Percentiles rank a stretch among this genome's conserved stretches.
Evolutionary conservation across 2,888 invertebrate genomes (phyloP).

Genomic region (Lacanobia oleracea): DNA sequence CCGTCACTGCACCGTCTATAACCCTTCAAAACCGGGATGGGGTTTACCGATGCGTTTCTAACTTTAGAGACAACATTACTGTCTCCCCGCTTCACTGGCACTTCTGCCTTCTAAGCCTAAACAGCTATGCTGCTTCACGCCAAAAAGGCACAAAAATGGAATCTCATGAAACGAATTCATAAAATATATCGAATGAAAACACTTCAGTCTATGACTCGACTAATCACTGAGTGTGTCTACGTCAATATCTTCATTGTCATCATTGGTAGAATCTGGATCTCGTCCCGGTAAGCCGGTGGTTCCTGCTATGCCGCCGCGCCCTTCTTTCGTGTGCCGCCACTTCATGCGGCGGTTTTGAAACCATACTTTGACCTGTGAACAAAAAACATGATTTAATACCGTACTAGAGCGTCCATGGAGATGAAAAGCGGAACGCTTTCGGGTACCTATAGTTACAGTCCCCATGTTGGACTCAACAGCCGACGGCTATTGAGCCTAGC

Average conservation of each 20-base stretch:
- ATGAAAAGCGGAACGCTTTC: background rate
- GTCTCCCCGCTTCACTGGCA: background rate
- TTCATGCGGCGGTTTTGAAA: slow-evolving; percentile 98
- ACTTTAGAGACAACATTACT: background rate
- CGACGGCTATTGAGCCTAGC: no score
- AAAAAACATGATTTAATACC: background rate
- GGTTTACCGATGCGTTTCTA: background rate
- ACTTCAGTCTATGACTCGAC: slow-evolving; percentile 1
- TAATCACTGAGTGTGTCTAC: slow-evolving; percentile 89
- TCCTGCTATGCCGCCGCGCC: slow-evolving; percentile 78
- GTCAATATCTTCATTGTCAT: slow-evolving; percentile 87
- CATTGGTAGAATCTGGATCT: slow-evolving; percentile 79
- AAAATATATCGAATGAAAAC: slow-evolving; percentile 27
- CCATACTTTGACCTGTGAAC: slow-evolving; percentile 96
- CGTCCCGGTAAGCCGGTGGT: slow-evolving; percentile 70
- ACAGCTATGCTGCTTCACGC: slow-evolving; percentile 9
- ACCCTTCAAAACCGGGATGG: background rate
- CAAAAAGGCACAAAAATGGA: background rate
- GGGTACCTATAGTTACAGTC: background rate
- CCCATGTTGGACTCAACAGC: no score
- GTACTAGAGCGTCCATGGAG: background rate
- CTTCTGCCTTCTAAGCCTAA: background rate
- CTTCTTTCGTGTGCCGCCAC: slow-evolving; percentile 95
- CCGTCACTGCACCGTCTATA: background rate
- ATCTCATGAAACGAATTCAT: slow-evolving; percentile 20